Conservation (phyloP, 2,797 vertebrate species). For the Astyanax mexicanus region DNA sequence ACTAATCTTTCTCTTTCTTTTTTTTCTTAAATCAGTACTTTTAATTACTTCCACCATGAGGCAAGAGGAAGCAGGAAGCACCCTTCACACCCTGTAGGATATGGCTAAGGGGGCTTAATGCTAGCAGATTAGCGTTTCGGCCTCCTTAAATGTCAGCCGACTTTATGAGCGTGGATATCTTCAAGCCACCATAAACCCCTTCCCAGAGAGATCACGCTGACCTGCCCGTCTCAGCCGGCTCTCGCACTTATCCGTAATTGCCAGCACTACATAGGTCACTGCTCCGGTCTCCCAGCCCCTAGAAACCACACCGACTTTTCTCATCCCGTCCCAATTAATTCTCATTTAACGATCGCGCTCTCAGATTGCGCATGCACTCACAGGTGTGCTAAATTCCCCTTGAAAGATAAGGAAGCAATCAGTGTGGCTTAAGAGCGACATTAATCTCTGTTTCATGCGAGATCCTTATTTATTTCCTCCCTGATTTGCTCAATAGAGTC, state of each 20-base stretch:
- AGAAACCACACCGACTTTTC: not conserved
- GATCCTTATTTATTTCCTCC: not conserved
- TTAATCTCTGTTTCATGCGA: not conserved
- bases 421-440: not conserved
- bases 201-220: constrained; percentile 18
- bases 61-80: constrained; percentile 7
- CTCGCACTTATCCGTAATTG: constrained; percentile 23
- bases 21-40: constrained; percentile 14
- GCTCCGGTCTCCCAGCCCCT: not conserved
- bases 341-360: constrained; percentile 17
- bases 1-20: constrained; percentile 1
- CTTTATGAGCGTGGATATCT: constrained; percentile 39
- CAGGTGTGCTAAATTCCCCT: not conserved
- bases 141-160: constrained; percentile 46
- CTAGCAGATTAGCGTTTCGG: constrained; percentile 44
- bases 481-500: not conserved
- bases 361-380: constrained; percentile 10
- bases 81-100: constrained; percentile 31
- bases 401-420: constrained; percentile 33
- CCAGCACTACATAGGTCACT: not conserved
- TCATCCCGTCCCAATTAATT: constrained; percentile 13
- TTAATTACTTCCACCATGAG: constrained; percentile 42
- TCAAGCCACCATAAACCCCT: constrained; percentile 40
- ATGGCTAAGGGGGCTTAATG: constrained; percentile 36
- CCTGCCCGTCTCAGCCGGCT: constrained; percentile 14